Conservation (phyloP, 2,113 vertebrate species). For the Brachypteracias leptosomus region DNA sequence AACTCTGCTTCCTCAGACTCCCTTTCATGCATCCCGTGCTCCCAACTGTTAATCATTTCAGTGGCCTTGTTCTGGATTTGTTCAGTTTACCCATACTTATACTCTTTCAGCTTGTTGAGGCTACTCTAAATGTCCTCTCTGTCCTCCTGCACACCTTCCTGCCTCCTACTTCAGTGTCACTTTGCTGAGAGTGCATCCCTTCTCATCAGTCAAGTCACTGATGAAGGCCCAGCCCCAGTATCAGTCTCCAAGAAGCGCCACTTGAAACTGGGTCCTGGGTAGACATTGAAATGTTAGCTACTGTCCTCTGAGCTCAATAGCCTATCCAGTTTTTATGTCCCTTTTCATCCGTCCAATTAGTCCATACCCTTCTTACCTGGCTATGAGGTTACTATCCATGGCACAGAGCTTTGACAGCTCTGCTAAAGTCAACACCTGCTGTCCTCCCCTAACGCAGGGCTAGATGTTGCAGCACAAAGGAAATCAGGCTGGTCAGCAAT, state of each 20-base stretch:
- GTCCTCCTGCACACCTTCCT: background rate
- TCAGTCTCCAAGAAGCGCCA: rapidly evolving
- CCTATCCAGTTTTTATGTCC: background rate
- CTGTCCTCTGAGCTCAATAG: background rate
- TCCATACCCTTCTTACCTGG: background rate
- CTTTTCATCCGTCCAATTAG: background rate
- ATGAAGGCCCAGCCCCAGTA: background rate
- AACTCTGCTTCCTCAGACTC: background rate
- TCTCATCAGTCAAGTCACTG: background rate
- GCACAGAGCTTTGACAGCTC: background rate
- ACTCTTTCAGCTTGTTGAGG: background rate
- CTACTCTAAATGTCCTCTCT: background rate
- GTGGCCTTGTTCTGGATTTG: background rate
- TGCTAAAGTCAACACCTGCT: rapidly evolving
- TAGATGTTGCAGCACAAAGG: background rate
- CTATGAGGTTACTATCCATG: background rate
- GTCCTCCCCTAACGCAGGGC: background rate
- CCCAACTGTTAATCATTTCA: background rate
- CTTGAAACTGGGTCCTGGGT: background rate
- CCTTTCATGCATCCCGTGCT: background rate
- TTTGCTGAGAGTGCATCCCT: background rate
- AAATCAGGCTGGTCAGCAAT: background rate
- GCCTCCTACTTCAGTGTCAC: background rate
- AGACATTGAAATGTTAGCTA: background rate
- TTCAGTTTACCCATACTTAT: background rate